phyloP scores from a whole-genome alignment of 2,797 vertebrate species.

The Bradypodion pumilum region DNA sequence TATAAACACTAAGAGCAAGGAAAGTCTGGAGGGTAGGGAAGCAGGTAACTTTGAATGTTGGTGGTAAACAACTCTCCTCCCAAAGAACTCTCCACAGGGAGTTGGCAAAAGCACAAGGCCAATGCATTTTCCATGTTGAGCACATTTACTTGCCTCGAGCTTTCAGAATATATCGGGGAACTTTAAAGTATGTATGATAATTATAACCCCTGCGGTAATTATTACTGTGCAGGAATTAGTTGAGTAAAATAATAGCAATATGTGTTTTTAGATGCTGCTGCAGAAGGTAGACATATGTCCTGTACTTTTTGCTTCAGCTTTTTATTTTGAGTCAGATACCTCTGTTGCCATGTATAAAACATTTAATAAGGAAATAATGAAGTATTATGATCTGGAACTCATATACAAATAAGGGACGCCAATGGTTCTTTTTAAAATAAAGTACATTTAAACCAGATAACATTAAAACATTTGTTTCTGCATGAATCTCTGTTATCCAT shows the following conservation, averaged over 20 bases:
- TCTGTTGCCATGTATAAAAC: neutral
- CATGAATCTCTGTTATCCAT: neutral
- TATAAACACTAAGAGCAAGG: no score
- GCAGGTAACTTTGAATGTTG: no score
- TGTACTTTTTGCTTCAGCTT: neutral
- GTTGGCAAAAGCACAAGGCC: no score
- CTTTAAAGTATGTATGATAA: neutral
- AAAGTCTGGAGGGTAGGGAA: no score
- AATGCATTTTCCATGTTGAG: neutral
- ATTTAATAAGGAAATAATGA: neutral
- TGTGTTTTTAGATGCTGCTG: neutral
- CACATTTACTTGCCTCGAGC: neutral
- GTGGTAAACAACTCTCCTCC: no score
- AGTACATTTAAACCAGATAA: constrained; percentile 1
- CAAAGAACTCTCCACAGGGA: no score
- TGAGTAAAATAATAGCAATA: neutral
- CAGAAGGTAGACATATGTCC: neutral
- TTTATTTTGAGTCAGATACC: neutral
- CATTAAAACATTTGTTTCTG: neutral
- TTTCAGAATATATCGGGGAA: neutral
- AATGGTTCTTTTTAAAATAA: neutral
- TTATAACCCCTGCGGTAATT: neutral
- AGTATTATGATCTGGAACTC: neutral
- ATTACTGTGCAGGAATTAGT: neutral
- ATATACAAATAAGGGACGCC: neutral